Base-by-base conservation (phyloP, 2,888 invertebrate genomes). In the Ceraclea dissimilis region DNA sequence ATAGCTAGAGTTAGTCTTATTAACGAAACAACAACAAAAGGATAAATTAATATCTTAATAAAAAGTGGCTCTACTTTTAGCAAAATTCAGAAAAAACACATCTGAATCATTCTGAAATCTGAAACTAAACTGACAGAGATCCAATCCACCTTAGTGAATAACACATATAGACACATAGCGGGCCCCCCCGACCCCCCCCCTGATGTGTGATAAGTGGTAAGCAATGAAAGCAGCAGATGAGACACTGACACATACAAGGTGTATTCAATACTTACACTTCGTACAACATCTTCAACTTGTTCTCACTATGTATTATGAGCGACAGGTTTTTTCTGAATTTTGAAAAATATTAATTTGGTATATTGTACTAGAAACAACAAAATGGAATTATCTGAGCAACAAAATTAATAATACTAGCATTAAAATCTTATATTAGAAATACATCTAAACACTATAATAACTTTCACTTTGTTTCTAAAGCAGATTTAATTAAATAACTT, bases 31-130 rank as follows among this genome's bases (percentile, higher is more conserved):
- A 39, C 11, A 46, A 19, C 8, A 19, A 46, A 4, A 46, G 2
- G 18, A 46, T 18, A 18, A 46, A 39, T n/a, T 13, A 46, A 46
- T 46, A 18, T 46, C 18, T 46, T 19, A 13, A 46, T 19, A 20
- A 19, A 44, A 46, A 19, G 46, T 43, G 43, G 43, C 17, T 13
- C 6, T 19, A 19, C 46, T 46, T 46, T 43, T 13, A 16, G 18
- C 20, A 46, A 46, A 46, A 46, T 19, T 46, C 46, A 39, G 39
- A 39, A 39, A 39, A 39, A 39, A 39, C 39, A 39, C 4, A 39
- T 39, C n/a, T n/a, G 16, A 39, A 16, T 39, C n/a, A 39, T 39
- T n/a, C n/a, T n/a, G n/a, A n/a, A 16, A 39, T 39, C n/a, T 39
- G 39, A n/a, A 13, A 8, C 4, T 13, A 39, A n/a, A 39, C 2